Evolutionary conservation across 2,113 vertebrate species (phyloP), one percentile per base, ranked within the genome.

Genomic region (Syrmaticus mikado): DNA sequence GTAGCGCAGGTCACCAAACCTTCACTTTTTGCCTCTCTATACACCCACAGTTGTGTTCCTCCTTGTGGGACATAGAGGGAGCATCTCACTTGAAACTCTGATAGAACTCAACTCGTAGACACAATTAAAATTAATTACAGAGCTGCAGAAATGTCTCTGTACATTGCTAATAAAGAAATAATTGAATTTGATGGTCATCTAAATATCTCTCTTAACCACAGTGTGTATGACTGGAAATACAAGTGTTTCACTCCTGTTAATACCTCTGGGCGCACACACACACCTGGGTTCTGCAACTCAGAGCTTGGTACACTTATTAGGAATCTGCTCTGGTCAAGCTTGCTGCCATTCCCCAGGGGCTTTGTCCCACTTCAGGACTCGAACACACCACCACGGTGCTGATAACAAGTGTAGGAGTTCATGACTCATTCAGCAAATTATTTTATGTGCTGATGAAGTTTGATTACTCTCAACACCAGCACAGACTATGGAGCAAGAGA

Each of bases 151-250:
- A 82, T 52, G 71, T 93, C 91, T 92, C 90, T 74, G 92, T 72
- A 24, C 70, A 66, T 85, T 34, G 34, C 75, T 96, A 95, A 96
- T 84, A 78, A 93, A 95, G 93, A 96, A 89, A 60, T 96, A 90
- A 96, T 93, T 92, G 68, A 74, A 72, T 96, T 73, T 97, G 95
- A 96, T 7, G 3, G 64, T 95, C 92, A 87, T 89, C 93, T 97
- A 97, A 38, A 83, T 95, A 97, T 96, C 83, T 91, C 2, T 74
- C 85, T 95, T 89, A 96, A 88, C 82, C 83, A 80, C 45, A 80
- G 77, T 1, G 0, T 80, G 70, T 40, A 57, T 92, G 85, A 92
- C 75, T 92, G 80, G 93, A 90, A 92, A 75, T 90, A 85, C 88
- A 84, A 3, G 77, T 85, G 85, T 86, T 95, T 95, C 72, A 43